Percentiles rank a stretch among this genome's conserved stretches.
These are phyloP conservation scores for Machimus rusticus DNA, from an alignment of 2,888 invertebrate genomes.

Conservation along the genomic window DNA sequence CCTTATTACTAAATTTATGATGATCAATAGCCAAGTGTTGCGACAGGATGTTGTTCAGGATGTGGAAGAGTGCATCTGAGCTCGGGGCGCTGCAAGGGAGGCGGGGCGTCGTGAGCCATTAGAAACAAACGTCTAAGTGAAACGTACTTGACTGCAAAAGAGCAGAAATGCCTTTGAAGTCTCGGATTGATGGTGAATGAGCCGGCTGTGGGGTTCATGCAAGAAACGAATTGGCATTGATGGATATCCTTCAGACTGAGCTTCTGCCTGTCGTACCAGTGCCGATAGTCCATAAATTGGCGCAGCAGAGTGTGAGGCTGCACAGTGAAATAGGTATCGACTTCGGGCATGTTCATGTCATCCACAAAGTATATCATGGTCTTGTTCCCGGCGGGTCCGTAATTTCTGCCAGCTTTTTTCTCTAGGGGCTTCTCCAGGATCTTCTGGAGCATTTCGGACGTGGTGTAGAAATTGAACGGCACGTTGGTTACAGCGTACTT, in stretches of 20 bases:
- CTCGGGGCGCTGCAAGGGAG: constrained; percentile 76
- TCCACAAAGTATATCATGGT: constrained; percentile 93
- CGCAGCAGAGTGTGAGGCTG: constrained; percentile 93
- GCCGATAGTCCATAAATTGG: constrained; percentile 91
- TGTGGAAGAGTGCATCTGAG: constrained; percentile 80
- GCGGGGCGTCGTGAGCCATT: not conserved
- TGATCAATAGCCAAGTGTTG: constrained; percentile 75
- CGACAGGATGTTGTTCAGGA: constrained; percentile 82
- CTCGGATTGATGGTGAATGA: constrained; percentile 93
- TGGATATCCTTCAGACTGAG: constrained; percentile 88
- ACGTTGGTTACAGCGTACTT: constrained; percentile 86
- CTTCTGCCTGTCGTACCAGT: constrained; percentile 94
- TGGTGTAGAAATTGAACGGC: constrained; percentile 94
- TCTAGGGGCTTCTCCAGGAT: constrained; percentile 91
- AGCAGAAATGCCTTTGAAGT: constrained; percentile 86
- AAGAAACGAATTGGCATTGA: constrained; percentile 92
- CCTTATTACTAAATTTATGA: constrained; percentile 71
- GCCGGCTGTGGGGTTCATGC: constrained; percentile 97
- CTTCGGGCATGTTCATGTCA: constrained; percentile 97
- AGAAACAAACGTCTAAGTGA: not conserved
- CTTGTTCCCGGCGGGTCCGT: constrained; percentile 92
- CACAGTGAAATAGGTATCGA: constrained; percentile 92
- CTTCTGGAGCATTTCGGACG: constrained; percentile 88
- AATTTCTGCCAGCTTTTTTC: constrained; percentile 94
- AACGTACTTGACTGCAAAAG: constrained; percentile 79